Base-by-base conservation (phyloP, 2,797 vertebrate species). In the Ptychobarbus kaznakovi region DNA sequence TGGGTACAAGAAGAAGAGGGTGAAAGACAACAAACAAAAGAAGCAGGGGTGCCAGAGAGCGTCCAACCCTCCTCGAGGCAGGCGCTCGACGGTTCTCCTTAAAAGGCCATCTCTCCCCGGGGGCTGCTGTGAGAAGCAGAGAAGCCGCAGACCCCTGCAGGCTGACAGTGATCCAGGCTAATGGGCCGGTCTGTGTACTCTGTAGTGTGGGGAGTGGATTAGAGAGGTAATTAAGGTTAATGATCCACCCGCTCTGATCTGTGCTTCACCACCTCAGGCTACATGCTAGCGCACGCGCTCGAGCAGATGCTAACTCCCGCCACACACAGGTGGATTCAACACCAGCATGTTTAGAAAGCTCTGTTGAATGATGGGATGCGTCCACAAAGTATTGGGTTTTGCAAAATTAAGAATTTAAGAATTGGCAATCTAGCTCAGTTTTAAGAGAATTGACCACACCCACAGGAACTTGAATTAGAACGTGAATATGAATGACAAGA, bases 161-260 rank as follows among this genome's bases (percentile, higher is more conserved):
- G 90, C 95, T 95, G 95, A 96, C 95, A 95, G 94, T 95, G 94
- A 95, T 94, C 93, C 94, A 91, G 92, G 93, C 94, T 96, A 96
- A 96, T 95, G 95, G 95, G 92, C 92, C 94, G 91, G 92, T 93
- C 95, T 96, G 95, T 96, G 96, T 95, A 95, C 95, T 96, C 94
- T 95, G 94, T 92, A 93, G 93, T 88, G 94, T 93, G 94, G 91
- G 94, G 94, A 96, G 94, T 96, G 94, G 95, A 95, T 96, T 96
- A 96, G 93, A 94, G 93, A 94, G 95, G 95, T 96, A 95, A 96
- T 96, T 96, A 96, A 94, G 94, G 94, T 95, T 96, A 96, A 96
- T 96, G 95, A 95, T 96, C 94, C 93, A 92, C 94, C 91, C 90
- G 94, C 91, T 92, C 94, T 94, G 93, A 94, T 94, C 94, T 91